Evolutionary conservation across 2,797 vertebrate genomes (phyloP), one percentile per base, ranked within the genome.

Genomic region (Harpagifer antarcticus): DNA sequence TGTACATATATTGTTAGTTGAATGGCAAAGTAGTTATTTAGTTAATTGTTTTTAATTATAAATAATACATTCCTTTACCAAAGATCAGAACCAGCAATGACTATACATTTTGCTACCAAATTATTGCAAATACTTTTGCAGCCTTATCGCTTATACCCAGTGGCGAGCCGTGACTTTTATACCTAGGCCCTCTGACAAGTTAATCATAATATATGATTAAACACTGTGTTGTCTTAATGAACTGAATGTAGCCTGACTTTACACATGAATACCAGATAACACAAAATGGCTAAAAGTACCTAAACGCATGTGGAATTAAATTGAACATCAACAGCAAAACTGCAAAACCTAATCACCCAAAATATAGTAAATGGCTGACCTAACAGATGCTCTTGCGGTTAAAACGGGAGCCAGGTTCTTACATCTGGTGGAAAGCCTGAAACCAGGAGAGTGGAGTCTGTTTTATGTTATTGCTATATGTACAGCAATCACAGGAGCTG

Each of bases 371-470:
- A 33, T 37, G 52, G 33, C 68, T 31, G n/a, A 50, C 17, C 27
- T 0, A 16, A 13, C 12, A 50, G 23, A 54, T 15, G 42, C 10
- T 19, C 37, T 37, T 50, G 16, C 45, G 27, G 20, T n/a, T 50
- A 49, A 68, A 70, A 31, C 61, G 76, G 31, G 52, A 57, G 62
- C 31, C 55, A 14, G 23, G 23, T 11, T 50, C 5, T 8, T 52
- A 42, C 20, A 52, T 40, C 16, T 59, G 62, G 23, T 58, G 47
- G 19, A 57, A 68, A 66, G 44, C 11, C 60, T 19, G 6, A 2
- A 37, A 48, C 33, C 56, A 44, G 19, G 40, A 9, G 20, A 19
- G 9, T 7, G 20, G 27, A 55, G 9, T 20, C 61, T 43, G 52
- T 58, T 48, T 5, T 6, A 47, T 48, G 5, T 27, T 42, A 53